These are phyloP conservation scores for Fregetta grallaria DNA, from an alignment of 2,113 vertebrate genomes.

Conservation along the genomic window DNA sequence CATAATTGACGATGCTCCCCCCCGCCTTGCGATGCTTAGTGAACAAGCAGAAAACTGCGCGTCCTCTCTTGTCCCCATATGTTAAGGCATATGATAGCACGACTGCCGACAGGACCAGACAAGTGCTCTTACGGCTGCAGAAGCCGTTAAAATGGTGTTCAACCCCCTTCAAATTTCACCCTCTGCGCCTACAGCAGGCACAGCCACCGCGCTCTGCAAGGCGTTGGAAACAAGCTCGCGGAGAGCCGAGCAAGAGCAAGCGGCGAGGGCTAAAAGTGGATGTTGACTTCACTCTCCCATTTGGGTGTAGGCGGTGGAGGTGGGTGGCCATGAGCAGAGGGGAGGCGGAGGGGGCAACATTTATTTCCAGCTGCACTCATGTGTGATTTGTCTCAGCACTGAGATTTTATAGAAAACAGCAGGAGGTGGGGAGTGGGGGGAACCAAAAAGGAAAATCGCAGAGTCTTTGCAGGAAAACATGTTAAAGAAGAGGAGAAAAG, in stretches of 20 bases:
- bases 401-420: slow-evolving; percentile 23
- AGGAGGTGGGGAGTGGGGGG: slow-evolving; percentile 21
- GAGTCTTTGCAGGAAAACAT: background rate
- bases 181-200: background rate
- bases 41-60: accelerated
- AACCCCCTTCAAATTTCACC: background rate
- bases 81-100: accelerated
- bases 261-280: slow-evolving; percentile 48
- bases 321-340: slow-evolving; percentile 42
- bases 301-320: slow-evolving; percentile 48
- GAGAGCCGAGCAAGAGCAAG: background rate
- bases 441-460: background rate
- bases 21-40: accelerated
- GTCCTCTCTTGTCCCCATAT: background rate
- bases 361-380: slow-evolving; percentile 62
- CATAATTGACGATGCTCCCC: background rate
- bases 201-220: background rate
- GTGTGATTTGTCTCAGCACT: background rate
- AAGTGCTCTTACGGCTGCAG: background rate
- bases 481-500: background rate
- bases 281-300: slow-evolving; percentile 60
- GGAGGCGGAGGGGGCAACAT: slow-evolving; percentile 37
- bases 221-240: background rate
- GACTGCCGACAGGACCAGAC: background rate
- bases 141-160: background rate